Evolutionary conservation across 2,113 vertebrate species (phyloP), one percentile per base, ranked within the genome.

Genomic region (Callopanchax toddi): DNA sequence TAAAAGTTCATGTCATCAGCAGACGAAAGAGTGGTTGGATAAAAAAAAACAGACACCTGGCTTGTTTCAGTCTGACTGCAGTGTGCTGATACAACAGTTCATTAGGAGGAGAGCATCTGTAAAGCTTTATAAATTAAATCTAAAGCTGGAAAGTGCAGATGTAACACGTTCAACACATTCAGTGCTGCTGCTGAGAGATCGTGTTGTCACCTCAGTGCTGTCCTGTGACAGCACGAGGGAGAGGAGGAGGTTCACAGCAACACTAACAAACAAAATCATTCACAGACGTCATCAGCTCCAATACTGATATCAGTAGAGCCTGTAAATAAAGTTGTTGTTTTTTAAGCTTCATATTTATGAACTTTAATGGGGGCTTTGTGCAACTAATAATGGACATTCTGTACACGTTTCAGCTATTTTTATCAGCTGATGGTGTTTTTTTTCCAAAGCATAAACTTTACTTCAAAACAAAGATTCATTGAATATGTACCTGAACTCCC

Each of bases 221-320:
- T 74, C 82, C 68, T 58, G 76, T 64, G 72, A 84, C 61, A 60
- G 49, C 84, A 74, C n/a, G 54, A 81, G 67, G 69, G 64, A 44
- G 52, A 81, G 64, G 69, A 67, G 39, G 52, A 67, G 26, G 18
- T 29, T 48, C 25, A 21, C 39, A 39, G 22, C 7, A 4, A 36
- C 45, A 16, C 25, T 6, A 36, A 79, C 44, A 67, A 73, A 81
- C 67, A 60, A 48, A 72, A 22, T 54, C 36, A 67, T 78, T 79
- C 58, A 65, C 44, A 21, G 43, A 23, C 25, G 11, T n/a, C 17
- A 42, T 26, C 39, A 68, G 50, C 23, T 36, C 16, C 21, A 37
- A 11, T 22, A 39, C 17, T 20, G 39, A 29, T 42, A 20, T 55
- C 0, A 50, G 37, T n/a, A 13, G 16, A 55, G 29, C 13, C 25